phyloP scores from a whole-genome alignment of 2,113 vertebrate species.

The Vicugna pacos region DNA sequence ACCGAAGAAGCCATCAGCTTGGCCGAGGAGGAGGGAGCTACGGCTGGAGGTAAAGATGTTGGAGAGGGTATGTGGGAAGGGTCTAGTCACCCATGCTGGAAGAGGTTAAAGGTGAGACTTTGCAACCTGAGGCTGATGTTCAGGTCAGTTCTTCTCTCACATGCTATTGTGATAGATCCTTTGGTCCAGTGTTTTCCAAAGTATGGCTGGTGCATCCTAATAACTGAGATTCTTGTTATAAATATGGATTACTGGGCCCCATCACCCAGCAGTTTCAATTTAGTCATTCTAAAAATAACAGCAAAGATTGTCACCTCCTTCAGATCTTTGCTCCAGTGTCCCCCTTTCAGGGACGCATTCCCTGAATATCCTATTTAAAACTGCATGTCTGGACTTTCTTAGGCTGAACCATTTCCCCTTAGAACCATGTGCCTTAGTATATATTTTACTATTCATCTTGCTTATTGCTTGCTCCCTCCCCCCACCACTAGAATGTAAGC shows the following conservation, averaged over 20 bases:
- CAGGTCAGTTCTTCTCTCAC: background rate
- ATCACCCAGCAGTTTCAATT: background rate
- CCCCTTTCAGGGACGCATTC: background rate
- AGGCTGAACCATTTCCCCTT: background rate
- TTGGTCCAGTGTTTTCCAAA: background rate
- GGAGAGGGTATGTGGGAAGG: background rate
- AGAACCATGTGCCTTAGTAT: background rate
- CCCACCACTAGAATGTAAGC: background rate
- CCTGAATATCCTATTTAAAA: background rate
- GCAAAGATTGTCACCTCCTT: background rate
- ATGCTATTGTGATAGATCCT: background rate
- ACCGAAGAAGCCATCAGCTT: background rate
- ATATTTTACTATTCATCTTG: background rate
- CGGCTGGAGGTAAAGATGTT: background rate
- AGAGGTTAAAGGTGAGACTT: background rate
- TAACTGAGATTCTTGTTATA: background rate
- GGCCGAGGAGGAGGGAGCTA: background rate
- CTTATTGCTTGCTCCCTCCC: background rate
- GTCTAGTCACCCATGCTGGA: background rate
- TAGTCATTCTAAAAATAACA: background rate
- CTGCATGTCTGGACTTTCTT: background rate
- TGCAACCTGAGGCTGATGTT: background rate
- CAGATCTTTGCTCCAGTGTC: background rate
- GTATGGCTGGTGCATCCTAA: no score
- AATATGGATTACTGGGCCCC: background rate